Evolutionary conservation across 2,888 invertebrate genomes (phyloP).

Genomic region (Netelia fuscicornis): DNA sequence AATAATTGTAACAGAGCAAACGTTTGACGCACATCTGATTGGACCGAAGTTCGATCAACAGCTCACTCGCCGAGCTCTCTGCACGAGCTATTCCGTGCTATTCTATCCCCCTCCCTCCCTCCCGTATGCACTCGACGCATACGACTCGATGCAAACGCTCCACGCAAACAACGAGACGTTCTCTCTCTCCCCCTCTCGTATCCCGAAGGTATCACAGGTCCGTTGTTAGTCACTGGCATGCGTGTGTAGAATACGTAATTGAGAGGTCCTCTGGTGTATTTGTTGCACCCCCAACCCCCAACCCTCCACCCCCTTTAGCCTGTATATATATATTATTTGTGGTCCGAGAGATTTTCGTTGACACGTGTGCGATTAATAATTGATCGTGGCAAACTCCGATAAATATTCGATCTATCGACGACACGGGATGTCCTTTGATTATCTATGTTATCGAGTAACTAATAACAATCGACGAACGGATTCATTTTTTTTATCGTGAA

Average conservation of each 20-base stretch:
- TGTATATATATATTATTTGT: background rate
- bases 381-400: no score
- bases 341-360: background rate
- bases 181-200: background rate
- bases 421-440: background rate
- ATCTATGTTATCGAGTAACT: no score
- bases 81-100: background rate
- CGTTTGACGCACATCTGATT: slow-evolving; percentile 18
- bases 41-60: slow-evolving; percentile 27
- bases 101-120: background rate
- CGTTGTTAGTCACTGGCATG: background rate
- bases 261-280: background rate
- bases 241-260: slow-evolving; percentile 1
- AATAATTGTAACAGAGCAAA: slow-evolving; percentile 37
- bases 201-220: background rate
- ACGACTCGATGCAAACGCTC: slow-evolving; percentile 5
- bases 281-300: background rate
- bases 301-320: background rate
- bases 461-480: no score
- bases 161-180: slow-evolving; percentile 1
- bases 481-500: no score
- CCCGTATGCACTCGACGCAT: slow-evolving; percentile 9
- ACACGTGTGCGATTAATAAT: slow-evolving; percentile 6
- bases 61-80: slow-evolving; percentile 13
- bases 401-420: background rate